A percentile compares a stretch with the other conserved stretches of the same genome.
Evolutionary conservation across 2,888 invertebrate genomes (phyloP).

Genomic region (Listrodromus nycthemerus): DNA sequence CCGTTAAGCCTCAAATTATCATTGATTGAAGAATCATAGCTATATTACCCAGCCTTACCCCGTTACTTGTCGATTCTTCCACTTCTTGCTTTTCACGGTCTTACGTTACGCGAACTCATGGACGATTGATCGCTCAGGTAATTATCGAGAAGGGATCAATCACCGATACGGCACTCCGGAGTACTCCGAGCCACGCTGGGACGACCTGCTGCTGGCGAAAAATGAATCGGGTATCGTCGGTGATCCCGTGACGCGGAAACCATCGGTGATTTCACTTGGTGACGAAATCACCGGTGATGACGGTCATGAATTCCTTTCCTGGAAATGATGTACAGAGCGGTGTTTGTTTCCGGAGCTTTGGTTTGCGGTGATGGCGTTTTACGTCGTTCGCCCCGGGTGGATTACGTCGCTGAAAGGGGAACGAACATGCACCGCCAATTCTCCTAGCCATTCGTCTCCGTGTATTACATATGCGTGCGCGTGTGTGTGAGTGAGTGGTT

Average conservation of each 20-base stretch:
- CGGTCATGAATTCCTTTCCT: conserved; percentile 7
- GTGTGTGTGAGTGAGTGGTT: not conserved
- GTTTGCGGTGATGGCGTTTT: conserved; percentile 49
- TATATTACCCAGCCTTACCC: not conserved
- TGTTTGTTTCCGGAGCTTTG: not conserved
- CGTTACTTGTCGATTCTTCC: conserved; percentile 6
- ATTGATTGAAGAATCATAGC: no score
- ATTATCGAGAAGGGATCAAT: conserved; percentile 82
- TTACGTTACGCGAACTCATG: not conserved
- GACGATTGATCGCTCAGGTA: conserved; percentile 76
- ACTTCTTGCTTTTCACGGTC: conserved; percentile 9
- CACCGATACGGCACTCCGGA: conserved; percentile 68
- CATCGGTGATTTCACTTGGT: conserved; percentile 11
- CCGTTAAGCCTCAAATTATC: no score
- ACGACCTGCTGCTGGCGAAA: conserved; percentile 5
- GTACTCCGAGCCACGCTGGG: conserved; percentile 5
- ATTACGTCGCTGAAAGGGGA: conserved; percentile 25
- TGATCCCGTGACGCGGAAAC: not conserved
- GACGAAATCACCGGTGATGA: conserved; percentile 4
- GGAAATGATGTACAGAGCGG: conserved; percentile 5
- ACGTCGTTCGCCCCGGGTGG: conserved; percentile 36
- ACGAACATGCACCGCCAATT: conserved; percentile 17
- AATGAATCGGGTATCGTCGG: conserved; percentile 5
- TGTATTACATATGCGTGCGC: not conserved
- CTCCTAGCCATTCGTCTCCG: not conserved